Percentiles rank a stretch among this genome's conserved stretches.
These are phyloP conservation scores for Sander lucioperca DNA, from an alignment of 2,113 vertebrate species.

Conservation along the genomic window DNA sequence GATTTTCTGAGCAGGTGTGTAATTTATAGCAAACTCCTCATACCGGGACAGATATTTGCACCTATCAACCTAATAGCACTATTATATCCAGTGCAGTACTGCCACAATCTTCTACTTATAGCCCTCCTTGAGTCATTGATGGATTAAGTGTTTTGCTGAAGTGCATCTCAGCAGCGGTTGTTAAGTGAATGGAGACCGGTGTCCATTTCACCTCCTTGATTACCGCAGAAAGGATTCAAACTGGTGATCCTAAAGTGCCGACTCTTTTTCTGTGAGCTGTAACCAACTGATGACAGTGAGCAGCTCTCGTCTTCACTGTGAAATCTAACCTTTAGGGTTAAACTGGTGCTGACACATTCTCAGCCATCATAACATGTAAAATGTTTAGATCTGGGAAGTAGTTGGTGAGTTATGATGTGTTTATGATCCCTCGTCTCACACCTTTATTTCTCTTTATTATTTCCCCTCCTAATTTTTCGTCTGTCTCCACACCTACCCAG, in stretches of 20 bases:
- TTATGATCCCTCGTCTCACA: slow-evolving; percentile 25
- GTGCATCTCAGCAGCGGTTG: slow-evolving; percentile 55
- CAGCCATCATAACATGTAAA: slow-evolving; percentile 21
- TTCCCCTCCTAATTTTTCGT: too few species aligned
- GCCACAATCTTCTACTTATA: neutral
- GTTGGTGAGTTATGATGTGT: slow-evolving; percentile 5
- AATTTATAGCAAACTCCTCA: slow-evolving; percentile 14
- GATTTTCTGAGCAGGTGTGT: neutral
- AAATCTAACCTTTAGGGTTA: slow-evolving; percentile 27
- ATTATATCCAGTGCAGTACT: slow-evolving; percentile 10
- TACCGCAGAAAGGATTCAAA: slow-evolving; percentile 43
- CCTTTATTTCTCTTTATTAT: slow-evolving; percentile 42
- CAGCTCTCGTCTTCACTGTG: neutral
- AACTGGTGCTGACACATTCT: slow-evolving; percentile 1
- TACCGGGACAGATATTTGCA: slow-evolving; percentile 14
- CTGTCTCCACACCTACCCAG: slow-evolving; percentile 18
- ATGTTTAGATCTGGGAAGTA: slow-evolving; percentile 19
- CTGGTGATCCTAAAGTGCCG: slow-evolving; percentile 37
- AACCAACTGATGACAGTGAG: slow-evolving; percentile 21
- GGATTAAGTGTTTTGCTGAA: slow-evolving; percentile 64
- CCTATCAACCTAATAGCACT: slow-evolving; percentile 10
- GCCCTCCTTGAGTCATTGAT: slow-evolving; percentile 43
- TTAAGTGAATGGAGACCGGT: slow-evolving; percentile 42
- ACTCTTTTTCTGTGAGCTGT: slow-evolving; percentile 32
- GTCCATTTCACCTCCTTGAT: slow-evolving; percentile 57